Conservation (phyloP, 2,888 invertebrate genomes). For the Coremacera marginata region DNA sequence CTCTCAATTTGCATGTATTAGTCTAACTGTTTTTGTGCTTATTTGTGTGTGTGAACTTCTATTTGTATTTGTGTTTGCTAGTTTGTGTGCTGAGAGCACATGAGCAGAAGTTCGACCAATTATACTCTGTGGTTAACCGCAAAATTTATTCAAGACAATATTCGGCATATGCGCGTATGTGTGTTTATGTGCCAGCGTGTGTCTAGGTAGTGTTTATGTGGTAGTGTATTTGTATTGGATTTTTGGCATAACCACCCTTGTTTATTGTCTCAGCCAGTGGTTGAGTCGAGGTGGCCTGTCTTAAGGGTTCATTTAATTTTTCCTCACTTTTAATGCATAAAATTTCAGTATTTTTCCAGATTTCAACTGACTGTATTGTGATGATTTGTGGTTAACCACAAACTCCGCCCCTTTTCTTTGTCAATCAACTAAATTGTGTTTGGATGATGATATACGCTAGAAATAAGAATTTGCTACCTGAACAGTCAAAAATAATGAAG, state of each 20-base stretch:
- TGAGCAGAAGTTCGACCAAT: constrained; percentile 63
- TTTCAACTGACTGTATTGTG: constrained; percentile 33
- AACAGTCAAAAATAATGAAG: too few relatives aligned
- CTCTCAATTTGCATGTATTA: not conserved
- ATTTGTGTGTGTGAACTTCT: not conserved
- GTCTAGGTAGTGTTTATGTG: not conserved
- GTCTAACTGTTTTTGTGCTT: not conserved
- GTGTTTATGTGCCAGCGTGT: constrained; percentile 19
- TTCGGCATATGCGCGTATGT: constrained; percentile 52
- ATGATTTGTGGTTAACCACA: constrained; percentile 55
- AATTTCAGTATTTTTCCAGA: not conserved
- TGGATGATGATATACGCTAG: not conserved
- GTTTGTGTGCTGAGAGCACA: constrained; percentile 44
- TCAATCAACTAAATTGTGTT: not conserved
- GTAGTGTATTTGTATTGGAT: constrained; percentile 11
- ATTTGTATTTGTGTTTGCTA: not conserved
- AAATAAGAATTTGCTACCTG: too few relatives aligned
- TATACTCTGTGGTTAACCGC: constrained; percentile 70
- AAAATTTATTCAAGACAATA: constrained; percentile 67
- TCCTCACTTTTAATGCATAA: not conserved
- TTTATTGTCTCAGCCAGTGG: constrained; percentile 9
- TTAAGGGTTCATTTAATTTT: constrained; percentile 30
- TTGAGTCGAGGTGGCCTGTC: not conserved
- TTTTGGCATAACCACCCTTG: constrained; percentile 35
- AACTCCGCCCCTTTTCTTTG: constrained; percentile 47